A percentile compares a stretch with the other conserved stretches of the same genome.
phyloP scores from a whole-genome alignment of 2,888 invertebrate genomes.

The Perdita meconis region DNA sequence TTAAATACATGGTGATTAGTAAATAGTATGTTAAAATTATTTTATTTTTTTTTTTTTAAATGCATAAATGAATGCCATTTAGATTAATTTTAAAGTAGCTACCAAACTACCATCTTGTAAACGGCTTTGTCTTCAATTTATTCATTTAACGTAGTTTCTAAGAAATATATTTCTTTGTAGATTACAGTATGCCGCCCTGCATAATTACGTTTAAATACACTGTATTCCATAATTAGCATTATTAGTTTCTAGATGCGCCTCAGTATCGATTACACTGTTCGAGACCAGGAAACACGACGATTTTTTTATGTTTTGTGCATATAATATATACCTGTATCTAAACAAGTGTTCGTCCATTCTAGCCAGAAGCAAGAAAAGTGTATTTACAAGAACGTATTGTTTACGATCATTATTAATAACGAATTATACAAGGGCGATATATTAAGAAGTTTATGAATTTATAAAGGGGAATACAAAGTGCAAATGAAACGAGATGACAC shows the following conservation, averaged over 20 bases:
- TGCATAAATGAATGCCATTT: too few species aligned
- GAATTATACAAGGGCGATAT: background rate
- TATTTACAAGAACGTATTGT: constrained; percentile 18
- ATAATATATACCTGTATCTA: constrained; percentile 27
- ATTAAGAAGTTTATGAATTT: constrained; percentile 40
- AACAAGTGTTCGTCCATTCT: constrained; percentile 40
- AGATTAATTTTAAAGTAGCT: too few species aligned
- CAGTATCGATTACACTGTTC: constrained; percentile 14
- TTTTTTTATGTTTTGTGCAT: constrained; percentile 27
- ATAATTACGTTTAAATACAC: constrained; percentile 12
- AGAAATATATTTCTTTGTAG: background rate
- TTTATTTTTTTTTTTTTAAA: too few species aligned
- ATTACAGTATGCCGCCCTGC: background rate
- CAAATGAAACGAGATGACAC: constrained; percentile 25
- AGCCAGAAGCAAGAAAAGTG: constrained; percentile 13
- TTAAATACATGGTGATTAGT: background rate
- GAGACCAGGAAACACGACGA: background rate
- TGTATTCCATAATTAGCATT: constrained; percentile 22
- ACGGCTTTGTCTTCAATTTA: background rate
- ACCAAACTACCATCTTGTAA: too few species aligned
- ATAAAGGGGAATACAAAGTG: constrained; percentile 34
- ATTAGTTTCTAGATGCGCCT: constrained; percentile 22
- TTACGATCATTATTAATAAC: constrained; percentile 4
- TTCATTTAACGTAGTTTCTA: background rate
- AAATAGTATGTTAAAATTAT: too few species aligned